Evolutionary conservation across 2,113 vertebrate species (phyloP).

Genomic region (Oceanites oceanicus): DNA sequence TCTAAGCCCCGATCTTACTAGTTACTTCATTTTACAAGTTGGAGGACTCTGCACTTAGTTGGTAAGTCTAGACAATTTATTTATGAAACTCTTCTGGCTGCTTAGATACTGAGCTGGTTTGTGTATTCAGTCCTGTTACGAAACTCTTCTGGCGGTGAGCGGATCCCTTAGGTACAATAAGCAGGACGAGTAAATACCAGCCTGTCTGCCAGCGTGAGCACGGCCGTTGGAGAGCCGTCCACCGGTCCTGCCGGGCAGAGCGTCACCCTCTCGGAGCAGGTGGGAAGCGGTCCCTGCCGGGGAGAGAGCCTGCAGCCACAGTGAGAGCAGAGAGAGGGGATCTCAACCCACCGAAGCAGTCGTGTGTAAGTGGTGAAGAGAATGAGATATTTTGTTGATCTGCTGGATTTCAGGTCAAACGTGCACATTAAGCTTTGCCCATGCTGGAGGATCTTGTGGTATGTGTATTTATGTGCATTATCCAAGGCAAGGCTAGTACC

Average conservation of each 20-base stretch:
- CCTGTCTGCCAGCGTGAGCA: not conserved
- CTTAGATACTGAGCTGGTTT: not conserved
- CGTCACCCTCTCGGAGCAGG: too few relatives aligned
- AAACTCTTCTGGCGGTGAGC: not conserved
- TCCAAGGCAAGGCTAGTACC: not conserved
- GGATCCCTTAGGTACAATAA: not conserved
- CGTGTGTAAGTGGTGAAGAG: not conserved
- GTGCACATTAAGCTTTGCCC: fast-evolving
- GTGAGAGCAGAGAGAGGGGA: not conserved
- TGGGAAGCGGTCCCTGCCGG: not conserved
- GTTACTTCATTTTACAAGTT: not conserved
- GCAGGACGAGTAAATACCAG: not conserved
- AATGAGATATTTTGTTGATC: not conserved
- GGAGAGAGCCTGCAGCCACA: not conserved
- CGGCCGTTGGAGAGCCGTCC: not conserved
- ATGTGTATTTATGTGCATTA: not conserved
- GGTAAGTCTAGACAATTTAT: not conserved
- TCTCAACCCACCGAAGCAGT: not conserved
- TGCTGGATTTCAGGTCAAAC: not conserved
- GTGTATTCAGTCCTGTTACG: not conserved
- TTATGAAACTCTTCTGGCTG: not conserved
- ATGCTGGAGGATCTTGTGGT: not conserved
- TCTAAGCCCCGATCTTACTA: not conserved
- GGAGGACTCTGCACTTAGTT: not conserved
- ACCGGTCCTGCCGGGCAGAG: not conserved